Conservation (phyloP, 2,888 invertebrate genomes). For the Xestia rhomboidea region DNA sequence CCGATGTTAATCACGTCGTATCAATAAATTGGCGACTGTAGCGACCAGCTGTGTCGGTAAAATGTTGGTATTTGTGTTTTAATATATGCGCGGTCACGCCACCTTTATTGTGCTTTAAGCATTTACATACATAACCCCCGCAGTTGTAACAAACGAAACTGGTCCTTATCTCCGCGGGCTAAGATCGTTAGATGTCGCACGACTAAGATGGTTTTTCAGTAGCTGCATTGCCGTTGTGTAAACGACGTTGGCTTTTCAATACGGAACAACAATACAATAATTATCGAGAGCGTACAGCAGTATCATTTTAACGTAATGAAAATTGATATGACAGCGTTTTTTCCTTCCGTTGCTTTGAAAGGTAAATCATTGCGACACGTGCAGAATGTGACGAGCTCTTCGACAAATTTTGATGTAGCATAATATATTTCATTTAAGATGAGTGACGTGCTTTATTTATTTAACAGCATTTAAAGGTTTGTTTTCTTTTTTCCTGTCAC, state of each 20-base stretch:
- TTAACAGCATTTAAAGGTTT: background rate
- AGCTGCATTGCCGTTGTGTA: constrained; percentile 76
- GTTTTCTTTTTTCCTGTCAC: background rate
- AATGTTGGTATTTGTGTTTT: constrained; percentile 73
- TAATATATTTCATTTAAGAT: constrained; percentile 5
- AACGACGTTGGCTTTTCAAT: constrained; percentile 76
- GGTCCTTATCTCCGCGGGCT: constrained; percentile 54
- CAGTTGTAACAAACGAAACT: constrained; percentile 49
- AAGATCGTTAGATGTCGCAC: constrained; percentile 49
- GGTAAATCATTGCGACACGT: constrained; percentile 7
- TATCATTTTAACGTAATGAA: constrained; percentile 66
- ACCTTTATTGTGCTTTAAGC: constrained; percentile 77
- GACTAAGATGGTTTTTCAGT: constrained; percentile 54
- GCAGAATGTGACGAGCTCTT: background rate
- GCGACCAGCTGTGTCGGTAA: constrained; percentile 74
- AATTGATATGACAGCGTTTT: constrained; percentile 62
- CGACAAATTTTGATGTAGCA: background rate
- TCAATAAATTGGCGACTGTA: constrained; percentile 77
- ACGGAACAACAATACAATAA: constrained; percentile 73
- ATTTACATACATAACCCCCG: constrained; percentile 63
- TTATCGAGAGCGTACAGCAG: constrained; percentile 67
- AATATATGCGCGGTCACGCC: constrained; percentile 82
- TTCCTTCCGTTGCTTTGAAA: constrained; percentile 32
- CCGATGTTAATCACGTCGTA: constrained; percentile 75
- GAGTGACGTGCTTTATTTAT: constrained; percentile 8